phyloP scores from a whole-genome alignment of 2,888 invertebrate species.

The Spilosoma lubricipeda region DNA sequence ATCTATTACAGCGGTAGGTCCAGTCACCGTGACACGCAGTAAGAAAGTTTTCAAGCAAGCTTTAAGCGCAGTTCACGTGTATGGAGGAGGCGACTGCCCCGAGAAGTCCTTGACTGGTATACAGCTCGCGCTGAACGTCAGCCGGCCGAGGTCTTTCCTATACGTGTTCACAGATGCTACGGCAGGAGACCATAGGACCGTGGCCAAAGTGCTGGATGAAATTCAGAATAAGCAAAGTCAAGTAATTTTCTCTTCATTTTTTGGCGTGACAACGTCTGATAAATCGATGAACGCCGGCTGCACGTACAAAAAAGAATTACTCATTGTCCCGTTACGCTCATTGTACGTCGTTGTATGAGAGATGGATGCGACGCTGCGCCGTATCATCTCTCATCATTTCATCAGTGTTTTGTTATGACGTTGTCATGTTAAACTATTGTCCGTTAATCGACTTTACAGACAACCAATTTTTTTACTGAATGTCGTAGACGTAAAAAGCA shows the following conservation, averaged over 20 bases:
- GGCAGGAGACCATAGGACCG: slow-evolving; percentile 88
- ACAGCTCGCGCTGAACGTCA: slow-evolving; percentile 87
- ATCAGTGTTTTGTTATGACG: too few species aligned
- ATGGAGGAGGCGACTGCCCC: slow-evolving; percentile 91
- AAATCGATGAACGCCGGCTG: too few species aligned
- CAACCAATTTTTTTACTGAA: background rate
- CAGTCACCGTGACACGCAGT: slow-evolving; percentile 88
- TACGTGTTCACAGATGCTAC: slow-evolving; percentile 93
- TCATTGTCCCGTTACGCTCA: too few species aligned
- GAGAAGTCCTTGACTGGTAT: slow-evolving; percentile 90
- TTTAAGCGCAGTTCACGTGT: slow-evolving; percentile 85
- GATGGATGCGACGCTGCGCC: too few species aligned
- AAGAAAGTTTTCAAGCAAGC: slow-evolving; percentile 86
- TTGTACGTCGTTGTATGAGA: too few species aligned
- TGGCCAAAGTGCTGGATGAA: slow-evolving; percentile 87
- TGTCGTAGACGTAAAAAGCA: background rate
- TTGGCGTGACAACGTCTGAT: too few species aligned
- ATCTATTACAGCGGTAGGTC: slow-evolving; percentile 84
- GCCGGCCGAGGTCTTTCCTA: slow-evolving; percentile 89
- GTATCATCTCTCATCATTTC: too few species aligned
- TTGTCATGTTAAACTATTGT: too few species aligned
- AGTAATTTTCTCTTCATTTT: too few species aligned
- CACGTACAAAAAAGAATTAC: too few species aligned
- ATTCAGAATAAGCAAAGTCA: slow-evolving; percentile 91
- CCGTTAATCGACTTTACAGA: too few species aligned